Percentiles rank a stretch among this genome's conserved stretches.
These are phyloP conservation scores for Platygyra sinensis DNA, from an alignment of 64 coral and sea anemone species.

Conservation along the genomic window DNA sequence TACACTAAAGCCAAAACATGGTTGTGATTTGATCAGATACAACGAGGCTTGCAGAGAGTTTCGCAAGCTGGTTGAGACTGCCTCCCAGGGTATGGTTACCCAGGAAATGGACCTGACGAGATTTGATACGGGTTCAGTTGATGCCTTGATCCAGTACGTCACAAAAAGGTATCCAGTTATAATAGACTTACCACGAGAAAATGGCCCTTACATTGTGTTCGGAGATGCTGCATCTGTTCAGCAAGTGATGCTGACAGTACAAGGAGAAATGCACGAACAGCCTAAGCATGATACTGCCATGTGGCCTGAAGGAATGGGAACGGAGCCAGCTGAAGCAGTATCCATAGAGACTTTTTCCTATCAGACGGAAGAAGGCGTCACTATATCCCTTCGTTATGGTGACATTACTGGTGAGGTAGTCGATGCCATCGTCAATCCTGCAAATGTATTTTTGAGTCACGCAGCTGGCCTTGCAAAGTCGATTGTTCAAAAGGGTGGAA, in stretches of 20 bases:
- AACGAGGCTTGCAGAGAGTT: background rate
- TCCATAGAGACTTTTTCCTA: background rate
- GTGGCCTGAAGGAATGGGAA: background rate
- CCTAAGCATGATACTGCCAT: background rate
- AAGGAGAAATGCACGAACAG: background rate
- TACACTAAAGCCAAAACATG: background rate
- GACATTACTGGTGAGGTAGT: slow-evolving; percentile 69
- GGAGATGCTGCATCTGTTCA: slow-evolving; percentile 20
- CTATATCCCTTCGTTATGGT: slow-evolving; percentile 60
- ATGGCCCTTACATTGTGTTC: background rate
- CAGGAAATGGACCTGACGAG: background rate
- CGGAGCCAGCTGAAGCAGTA: background rate
- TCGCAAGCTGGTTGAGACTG: background rate
- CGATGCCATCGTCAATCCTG: slow-evolving; percentile 80
- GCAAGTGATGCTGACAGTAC: background rate
- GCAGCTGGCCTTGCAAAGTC: slow-evolving; percentile 52
- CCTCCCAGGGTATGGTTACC: slow-evolving; percentile 23
- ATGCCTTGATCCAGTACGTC: background rate
- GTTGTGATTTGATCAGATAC: background rate
- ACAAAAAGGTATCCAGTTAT: slow-evolving; percentile 5
- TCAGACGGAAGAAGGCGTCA: slow-evolving; percentile 17
- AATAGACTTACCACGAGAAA: background rate
- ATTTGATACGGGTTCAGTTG: background rate
- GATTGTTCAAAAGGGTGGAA: slow-evolving; percentile 66
- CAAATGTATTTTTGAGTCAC: slow-evolving; percentile 39